Percentiles rank a stretch among this genome's conserved stretches.
phyloP scores from a whole-genome alignment of 2,888 invertebrate genomes.

The Sphaerophoria rueppellii region DNA sequence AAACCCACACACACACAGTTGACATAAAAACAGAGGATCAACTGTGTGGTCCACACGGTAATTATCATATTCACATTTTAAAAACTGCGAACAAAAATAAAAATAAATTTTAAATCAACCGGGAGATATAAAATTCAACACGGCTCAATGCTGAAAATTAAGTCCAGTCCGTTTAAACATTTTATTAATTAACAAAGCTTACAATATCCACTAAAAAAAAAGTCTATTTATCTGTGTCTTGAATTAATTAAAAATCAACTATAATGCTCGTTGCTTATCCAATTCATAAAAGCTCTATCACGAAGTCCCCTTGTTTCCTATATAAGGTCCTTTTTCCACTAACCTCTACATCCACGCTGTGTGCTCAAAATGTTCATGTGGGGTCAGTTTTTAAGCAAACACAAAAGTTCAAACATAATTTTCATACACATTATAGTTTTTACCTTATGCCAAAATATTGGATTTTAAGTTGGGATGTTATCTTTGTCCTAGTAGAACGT shows the following conservation, averaged over 20 bases:
- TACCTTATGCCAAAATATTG: neutral
- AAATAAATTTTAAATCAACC: too few relatives aligned
- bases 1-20: neutral
- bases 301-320: neutral
- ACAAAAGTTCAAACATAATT: constrained; percentile 42
- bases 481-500: neutral
- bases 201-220: neutral
- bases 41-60: neutral
- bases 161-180: too few relatives aligned
- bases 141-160: too few relatives aligned
- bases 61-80: neutral
- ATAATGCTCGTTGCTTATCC: constrained; percentile 24
- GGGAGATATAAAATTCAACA: neutral
- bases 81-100: too few relatives aligned
- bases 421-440: constrained; percentile 16
- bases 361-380: neutral
- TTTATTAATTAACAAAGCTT: neutral
- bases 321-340: neutral
- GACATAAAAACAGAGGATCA: neutral
- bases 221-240: constrained; percentile 1
- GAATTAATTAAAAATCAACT: constrained; percentile 65
- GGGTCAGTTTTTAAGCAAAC: constrained; percentile 11
- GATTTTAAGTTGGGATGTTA: constrained; percentile 2
- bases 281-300: constrained; percentile 47
- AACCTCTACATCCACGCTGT: too few relatives aligned